Percentiles rank a stretch among this genome's conserved stretches.
Conservation (phyloP, 2,797 vertebrate species). For the Carapus acus region DNA sequence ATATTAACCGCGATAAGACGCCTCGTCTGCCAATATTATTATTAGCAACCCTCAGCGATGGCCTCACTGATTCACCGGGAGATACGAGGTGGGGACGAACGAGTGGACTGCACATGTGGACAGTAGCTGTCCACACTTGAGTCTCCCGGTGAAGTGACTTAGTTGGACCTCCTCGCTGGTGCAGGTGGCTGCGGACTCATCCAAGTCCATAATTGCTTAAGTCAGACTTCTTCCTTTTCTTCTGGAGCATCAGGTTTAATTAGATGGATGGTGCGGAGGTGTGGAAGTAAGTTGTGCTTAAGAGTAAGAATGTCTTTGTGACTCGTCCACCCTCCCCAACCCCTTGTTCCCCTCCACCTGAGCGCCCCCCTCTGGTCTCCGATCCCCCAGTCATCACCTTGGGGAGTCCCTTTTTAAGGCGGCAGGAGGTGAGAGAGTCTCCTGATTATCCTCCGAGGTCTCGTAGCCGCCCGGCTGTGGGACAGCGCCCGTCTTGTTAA, state of each 20-base stretch:
- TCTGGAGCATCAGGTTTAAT: constrained; percentile 57
- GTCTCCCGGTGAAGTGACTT: constrained; percentile 11
- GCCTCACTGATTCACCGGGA: constrained; percentile 26
- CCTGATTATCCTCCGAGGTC: constrained; percentile 71
- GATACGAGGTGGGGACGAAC: constrained; percentile 23
- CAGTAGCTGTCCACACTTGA: constrained; percentile 5
- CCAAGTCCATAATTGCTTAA: constrained; percentile 38
- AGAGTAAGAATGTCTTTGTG: constrained; percentile 48
- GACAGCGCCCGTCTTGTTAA: constrained; percentile 69
- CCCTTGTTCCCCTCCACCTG: no score
- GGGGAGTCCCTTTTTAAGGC: constrained; percentile 56
- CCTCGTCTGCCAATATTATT: constrained; percentile 49
- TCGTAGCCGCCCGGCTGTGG: constrained; percentile 55
- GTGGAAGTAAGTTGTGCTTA: constrained; percentile 59
- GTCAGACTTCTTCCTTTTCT: constrained; percentile 43
- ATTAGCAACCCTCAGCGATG: constrained; percentile 38
- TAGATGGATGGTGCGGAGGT: constrained; percentile 44
- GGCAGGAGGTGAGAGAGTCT: constrained; percentile 54
- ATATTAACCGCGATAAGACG: constrained; percentile 67
- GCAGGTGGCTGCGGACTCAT: constrained; percentile 15
- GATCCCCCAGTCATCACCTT: constrained; percentile 46
- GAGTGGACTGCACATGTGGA: constrained; percentile 20
- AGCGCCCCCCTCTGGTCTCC: constrained; percentile 63
- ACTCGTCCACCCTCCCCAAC: no score
- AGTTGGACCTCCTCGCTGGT: constrained; percentile 16